A percentile compares a stretch with the other conserved stretches of the same genome.
Evolutionary conservation across 2,888 invertebrate species (phyloP).

Genomic region (Cryptops parisi): DNA sequence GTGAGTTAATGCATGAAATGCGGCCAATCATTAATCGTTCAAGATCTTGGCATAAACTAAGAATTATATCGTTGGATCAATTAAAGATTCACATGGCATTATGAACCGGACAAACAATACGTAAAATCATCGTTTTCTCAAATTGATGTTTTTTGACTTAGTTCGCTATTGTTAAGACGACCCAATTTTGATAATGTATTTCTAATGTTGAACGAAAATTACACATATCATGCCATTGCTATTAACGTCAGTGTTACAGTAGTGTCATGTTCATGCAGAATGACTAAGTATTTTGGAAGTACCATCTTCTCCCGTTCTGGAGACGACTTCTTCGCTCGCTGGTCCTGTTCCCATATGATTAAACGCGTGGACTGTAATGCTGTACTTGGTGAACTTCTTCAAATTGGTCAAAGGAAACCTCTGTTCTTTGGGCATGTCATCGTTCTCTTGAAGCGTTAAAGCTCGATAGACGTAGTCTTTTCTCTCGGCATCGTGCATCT

Average conservation of each 20-base stretch:
- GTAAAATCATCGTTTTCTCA: no score
- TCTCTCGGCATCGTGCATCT: slow-evolving; percentile 21
- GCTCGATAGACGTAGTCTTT: slow-evolving; percentile 1
- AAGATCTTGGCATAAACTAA: no score
- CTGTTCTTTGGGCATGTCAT: slow-evolving; percentile 20
- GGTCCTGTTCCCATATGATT: slow-evolving; percentile 30
- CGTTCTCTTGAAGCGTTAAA: slow-evolving; percentile 12
- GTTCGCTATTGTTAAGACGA: no score
- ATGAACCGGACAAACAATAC: no score
- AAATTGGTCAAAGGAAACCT: slow-evolving; percentile 33
- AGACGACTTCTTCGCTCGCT: slow-evolving; percentile 26
- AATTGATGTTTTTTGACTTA: no score
- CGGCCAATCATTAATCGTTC: no score
- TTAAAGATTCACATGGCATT: no score
- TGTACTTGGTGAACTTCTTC: slow-evolving; percentile 31
- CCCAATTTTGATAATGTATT: no score
- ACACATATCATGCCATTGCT: neutral
- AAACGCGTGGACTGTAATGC: slow-evolving; percentile 29
- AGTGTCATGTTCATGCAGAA: slow-evolving; percentile 21
- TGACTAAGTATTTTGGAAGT: no score
- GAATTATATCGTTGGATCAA: no score
- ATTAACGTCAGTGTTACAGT: neutral
- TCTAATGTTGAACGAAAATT: neutral
- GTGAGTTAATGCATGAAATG: no score
- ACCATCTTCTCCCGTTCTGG: slow-evolving; percentile 32